phyloP scores from a whole-genome alignment of 2,113 vertebrate genomes.

The Carlito syrichta region DNA sequence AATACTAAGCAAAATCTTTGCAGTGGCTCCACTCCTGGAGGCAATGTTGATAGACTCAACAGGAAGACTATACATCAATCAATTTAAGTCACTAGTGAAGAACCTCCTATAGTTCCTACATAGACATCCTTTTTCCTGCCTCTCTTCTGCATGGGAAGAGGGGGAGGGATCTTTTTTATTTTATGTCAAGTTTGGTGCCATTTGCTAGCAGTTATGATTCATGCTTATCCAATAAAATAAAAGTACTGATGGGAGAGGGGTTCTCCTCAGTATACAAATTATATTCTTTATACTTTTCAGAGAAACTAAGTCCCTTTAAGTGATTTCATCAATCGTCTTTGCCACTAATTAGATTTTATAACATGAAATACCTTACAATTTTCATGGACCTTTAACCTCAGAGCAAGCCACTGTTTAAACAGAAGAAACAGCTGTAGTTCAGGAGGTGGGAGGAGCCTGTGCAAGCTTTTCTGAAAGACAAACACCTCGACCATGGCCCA shows the following conservation, averaged over 20 bases:
- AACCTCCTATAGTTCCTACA: not conserved
- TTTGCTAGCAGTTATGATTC: conserved; percentile 43
- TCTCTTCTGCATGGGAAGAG: not conserved
- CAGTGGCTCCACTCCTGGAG: not conserved
- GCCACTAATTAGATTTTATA: conserved; percentile 81
- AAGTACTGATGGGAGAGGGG: not conserved
- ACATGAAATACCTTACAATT: conserved; percentile 78
- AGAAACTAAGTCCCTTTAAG: conserved; percentile 69
- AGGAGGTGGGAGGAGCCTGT: not conserved
- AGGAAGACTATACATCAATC: not conserved
- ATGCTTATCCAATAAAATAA: conserved; percentile 19
- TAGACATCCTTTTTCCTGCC: not conserved
- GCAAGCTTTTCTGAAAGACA: conserved; percentile 80
- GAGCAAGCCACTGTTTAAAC: conserved; percentile 78
- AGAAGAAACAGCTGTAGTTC: conserved; percentile 79
- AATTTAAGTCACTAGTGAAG: not conserved
- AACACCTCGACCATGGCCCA: conserved; percentile 76
- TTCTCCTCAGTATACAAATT: conserved; percentile 47
- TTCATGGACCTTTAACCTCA: conserved; percentile 80
- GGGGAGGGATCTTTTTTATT: not conserved
- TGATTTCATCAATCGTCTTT: conserved; percentile 70
- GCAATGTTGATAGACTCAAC: conserved; percentile 57
- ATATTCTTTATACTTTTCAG: conserved; percentile 55
- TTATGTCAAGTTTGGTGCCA: conserved; percentile 40
- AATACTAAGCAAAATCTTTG: conserved; percentile 36